Conservation (phyloP, 2,888 invertebrate species). For the Schizotus pectinicornis region DNA sequence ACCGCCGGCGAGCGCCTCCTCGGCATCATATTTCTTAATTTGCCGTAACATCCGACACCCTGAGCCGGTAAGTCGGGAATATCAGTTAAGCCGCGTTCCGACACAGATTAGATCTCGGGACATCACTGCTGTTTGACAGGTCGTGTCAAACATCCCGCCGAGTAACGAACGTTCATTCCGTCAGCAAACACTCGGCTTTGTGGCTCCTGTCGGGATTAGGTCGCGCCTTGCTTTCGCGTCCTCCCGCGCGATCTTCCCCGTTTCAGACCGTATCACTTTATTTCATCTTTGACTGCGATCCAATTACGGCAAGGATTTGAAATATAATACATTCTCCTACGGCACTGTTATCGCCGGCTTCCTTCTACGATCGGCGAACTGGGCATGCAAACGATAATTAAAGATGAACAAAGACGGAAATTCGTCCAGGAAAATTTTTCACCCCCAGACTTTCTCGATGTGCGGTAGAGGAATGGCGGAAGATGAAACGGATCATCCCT, state of each 20-base stretch:
- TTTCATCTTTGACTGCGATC: conserved; percentile 27
- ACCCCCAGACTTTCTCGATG: not conserved
- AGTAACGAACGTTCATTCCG: conserved; percentile 30
- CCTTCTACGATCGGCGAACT: too few species aligned
- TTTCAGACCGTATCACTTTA: conserved; percentile 29
- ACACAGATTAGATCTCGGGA: conserved; percentile 30
- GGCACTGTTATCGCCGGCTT: conserved; percentile 9
- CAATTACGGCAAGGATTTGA: conserved; percentile 25
- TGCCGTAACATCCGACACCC: conserved; percentile 18
- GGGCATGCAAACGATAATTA: too few species aligned
- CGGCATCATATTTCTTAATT: conserved; percentile 31
- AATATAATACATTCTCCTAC: conserved; percentile 22
- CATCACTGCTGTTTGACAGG: conserved; percentile 20
- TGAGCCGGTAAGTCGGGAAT: conserved; percentile 9
- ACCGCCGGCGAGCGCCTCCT: conserved; percentile 1
- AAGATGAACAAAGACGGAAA: too few species aligned
- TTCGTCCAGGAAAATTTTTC: not conserved
- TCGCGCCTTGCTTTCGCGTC: conserved; percentile 19
- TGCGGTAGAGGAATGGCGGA: too few species aligned
- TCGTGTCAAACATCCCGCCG: conserved; percentile 30
- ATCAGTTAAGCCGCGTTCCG: conserved; percentile 18
- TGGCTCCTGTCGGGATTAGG: conserved; percentile 31
- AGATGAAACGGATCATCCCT: too few species aligned
- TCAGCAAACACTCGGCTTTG: conserved; percentile 32
- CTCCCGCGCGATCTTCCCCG: conserved; percentile 22